These are phyloP conservation scores for Ceramica pisi DNA, from an alignment of 2,888 invertebrate genomes.

Conservation along the genomic window DNA sequence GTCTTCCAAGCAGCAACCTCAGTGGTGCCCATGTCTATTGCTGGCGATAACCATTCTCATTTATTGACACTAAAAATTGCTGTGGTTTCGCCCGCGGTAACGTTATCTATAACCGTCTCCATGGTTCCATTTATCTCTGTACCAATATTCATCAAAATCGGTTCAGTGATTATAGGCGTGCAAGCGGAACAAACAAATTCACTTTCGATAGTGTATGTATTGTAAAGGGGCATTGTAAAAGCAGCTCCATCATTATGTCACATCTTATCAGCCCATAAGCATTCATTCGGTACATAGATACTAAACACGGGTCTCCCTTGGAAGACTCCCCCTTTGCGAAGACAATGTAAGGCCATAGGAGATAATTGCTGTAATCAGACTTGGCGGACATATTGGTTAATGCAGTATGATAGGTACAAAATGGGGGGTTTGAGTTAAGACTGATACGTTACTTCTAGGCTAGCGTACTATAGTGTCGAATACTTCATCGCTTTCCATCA, in stretches of 20 bases:
- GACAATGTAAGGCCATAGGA: conserved; percentile 1
- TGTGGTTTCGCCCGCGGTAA: too few relatives aligned
- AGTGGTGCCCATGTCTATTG: too few relatives aligned
- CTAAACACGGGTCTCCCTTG: background rate
- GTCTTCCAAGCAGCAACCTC: background rate
- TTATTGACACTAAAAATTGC: background rate
- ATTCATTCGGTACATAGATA: background rate
- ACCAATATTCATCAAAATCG: too few relatives aligned
- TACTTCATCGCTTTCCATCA: too few relatives aligned
- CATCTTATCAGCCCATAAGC: background rate
- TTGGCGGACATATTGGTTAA: background rate
- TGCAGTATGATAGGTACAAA: background rate
- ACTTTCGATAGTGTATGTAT: background rate
- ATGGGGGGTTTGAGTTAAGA: background rate
- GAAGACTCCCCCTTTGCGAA: conserved; percentile 1
- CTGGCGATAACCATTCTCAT: background rate
- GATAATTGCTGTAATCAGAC: conserved; percentile 18
- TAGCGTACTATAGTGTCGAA: too few relatives aligned
- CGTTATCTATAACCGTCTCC: too few relatives aligned
- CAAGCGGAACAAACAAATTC: too few relatives aligned
- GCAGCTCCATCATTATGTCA: background rate
- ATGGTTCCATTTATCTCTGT: too few relatives aligned
- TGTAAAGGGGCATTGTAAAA: background rate
- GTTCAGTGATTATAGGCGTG: too few relatives aligned
- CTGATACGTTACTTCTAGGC: too few relatives aligned